Evolutionary conservation across 2,113 vertebrate genomes (phyloP), one percentile per base, ranked within the genome.

Genomic region (Harpagus bidentatus): DNA sequence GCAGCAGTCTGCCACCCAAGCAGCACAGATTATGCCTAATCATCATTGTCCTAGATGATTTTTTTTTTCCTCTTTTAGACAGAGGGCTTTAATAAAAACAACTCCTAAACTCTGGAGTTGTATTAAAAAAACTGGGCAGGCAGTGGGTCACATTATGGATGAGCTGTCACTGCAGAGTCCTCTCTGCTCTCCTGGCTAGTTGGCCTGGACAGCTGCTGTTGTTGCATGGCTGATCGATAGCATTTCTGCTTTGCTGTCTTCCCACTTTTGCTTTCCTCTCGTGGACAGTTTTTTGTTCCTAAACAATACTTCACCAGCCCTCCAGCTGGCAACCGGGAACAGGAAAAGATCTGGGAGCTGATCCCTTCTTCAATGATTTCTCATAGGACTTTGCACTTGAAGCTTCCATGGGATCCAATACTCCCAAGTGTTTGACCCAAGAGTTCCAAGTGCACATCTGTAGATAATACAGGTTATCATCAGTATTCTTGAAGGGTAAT

Each of bases 171-270:
- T 71, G 17, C 10, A 31, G 45, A 23, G 16, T 28, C 48, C 48
- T 76, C 55, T 34, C 21, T 56, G 36, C n/a, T 14, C 16, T 45
- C 43, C 9, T 29, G 63, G 58, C 14, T 58, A 6, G 7, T 13
- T 56, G 62, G 29, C 62, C 69, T 26, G 17, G 16, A 7, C 0
- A 3, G 73, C 28, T 38, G 16, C 36, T 43, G 19, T 10, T 13
- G 8, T 7, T 16, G 10, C 31, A 42, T 1, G 12, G 45, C 23
- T 10, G 2, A 18, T 4, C 1, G 11, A 32, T 2, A n/a, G 34
- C 26, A 16, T 4, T 43, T 43, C 38, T 45, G 19, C 31, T 48
- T 65, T 43, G 25, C 48, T 28, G 13, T 29, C 42, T 45, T 69
- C 48, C 48, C 47, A 29, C 67, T 53, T n/a, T 29, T 26, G 2